Conservation (phyloP, 2,113 vertebrate species). For the Bubo bubo region DNA sequence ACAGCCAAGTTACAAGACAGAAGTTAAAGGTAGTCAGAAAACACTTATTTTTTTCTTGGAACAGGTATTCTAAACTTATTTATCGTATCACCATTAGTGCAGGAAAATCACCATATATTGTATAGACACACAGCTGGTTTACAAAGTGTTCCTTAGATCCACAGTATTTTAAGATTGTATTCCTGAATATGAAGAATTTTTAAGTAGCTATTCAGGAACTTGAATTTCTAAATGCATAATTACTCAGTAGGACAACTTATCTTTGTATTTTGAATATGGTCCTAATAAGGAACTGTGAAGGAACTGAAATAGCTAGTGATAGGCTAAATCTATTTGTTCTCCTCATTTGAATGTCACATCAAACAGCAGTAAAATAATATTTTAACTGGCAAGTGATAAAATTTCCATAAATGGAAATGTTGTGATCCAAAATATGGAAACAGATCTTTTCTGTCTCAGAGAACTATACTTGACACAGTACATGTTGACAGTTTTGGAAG, state of each 20-base stretch:
- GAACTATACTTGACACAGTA: background rate
- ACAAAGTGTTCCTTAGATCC: background rate
- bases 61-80: background rate
- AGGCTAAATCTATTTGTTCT: background rate
- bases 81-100: background rate
- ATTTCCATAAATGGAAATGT: background rate
- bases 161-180: background rate
- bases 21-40: background rate
- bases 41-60: background rate
- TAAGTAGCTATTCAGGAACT: background rate
- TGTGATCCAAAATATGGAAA: background rate
- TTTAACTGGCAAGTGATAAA: background rate
- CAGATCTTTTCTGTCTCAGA: background rate
- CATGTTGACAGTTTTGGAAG: background rate
- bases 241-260: background rate
- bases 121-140: background rate
- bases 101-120: background rate
- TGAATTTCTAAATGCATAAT: background rate
- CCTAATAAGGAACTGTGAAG: background rate
- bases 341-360: background rate
- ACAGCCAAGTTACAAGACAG: background rate
- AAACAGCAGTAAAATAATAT: background rate
- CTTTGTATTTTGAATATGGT: background rate
- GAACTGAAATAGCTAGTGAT: background rate
- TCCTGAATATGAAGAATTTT: background rate